Conservation (phyloP, 1,140 invertebrate genomes). For the Leptinotarsa undecemlineata region DNA sequence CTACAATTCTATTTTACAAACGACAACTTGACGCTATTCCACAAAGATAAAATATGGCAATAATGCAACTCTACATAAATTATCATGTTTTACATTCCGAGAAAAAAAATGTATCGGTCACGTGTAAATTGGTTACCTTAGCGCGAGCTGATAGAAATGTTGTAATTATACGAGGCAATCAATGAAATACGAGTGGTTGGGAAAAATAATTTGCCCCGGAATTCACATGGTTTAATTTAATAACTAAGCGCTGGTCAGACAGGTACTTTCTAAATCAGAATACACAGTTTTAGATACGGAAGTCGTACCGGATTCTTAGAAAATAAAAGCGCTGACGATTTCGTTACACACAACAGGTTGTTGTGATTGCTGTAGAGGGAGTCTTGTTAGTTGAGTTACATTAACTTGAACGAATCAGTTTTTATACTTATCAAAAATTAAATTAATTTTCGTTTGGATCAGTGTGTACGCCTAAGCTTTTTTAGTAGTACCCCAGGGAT, state of each 20-base stretch:
- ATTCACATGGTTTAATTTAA: not conserved
- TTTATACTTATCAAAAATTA: no score
- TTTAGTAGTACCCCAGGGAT: no score
- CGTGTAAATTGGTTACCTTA: not conserved
- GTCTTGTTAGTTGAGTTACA: no score
- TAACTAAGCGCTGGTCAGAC: not conserved
- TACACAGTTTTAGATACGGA: not conserved
- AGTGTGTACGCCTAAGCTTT: no score
- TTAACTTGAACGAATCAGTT: no score
- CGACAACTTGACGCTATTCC: not conserved
- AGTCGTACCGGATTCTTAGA: not conserved
- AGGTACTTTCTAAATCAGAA: not conserved
- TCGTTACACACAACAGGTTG: no score
- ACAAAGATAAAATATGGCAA: not conserved
- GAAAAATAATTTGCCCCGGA: not conserved
- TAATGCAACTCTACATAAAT: conserved; percentile 1
- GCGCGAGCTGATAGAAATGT: not conserved
- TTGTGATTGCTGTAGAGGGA: no score
- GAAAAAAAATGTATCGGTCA: not conserved
- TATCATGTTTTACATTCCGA: not conserved
- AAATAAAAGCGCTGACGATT: not conserved
- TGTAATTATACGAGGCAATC: not conserved
- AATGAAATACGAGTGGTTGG: not conserved
- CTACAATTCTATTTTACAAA: not conserved
- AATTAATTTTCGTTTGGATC: no score